Percentiles rank a stretch among this genome's conserved stretches.
phyloP scores from a whole-genome alignment of 2,113 vertebrate genomes.

The Siphamia tubifer region DNA sequence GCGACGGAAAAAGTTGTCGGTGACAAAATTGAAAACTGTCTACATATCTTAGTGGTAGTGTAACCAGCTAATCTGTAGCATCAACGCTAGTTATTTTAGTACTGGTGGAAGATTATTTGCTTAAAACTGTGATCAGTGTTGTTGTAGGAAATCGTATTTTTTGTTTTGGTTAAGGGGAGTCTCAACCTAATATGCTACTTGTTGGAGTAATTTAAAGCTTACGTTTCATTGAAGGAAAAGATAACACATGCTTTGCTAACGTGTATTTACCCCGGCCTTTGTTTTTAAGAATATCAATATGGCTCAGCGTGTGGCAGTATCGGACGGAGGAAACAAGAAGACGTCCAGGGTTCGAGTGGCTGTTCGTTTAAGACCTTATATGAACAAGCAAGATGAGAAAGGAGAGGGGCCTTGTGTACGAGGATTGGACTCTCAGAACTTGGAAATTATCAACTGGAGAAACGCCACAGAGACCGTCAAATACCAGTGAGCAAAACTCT shows the following conservation, averaged over 20 bases:
- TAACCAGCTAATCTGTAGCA: too few relatives aligned
- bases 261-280: background rate
- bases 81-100: too few relatives aligned
- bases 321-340: slow-evolving; percentile 62
- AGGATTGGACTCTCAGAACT: slow-evolving; percentile 81
- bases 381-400: slow-evolving; percentile 71
- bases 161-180: background rate
- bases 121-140: too few relatives aligned
- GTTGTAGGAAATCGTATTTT: too few relatives aligned
- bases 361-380: slow-evolving; percentile 85
- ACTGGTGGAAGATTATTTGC: too few relatives aligned
- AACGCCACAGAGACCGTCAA: slow-evolving; percentile 87
- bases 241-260: background rate
- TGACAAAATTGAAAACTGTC: too few relatives aligned
- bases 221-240: background rate
- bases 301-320: slow-evolving; percentile 71
- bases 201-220: rapidly evolving
- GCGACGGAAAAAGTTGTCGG: background rate
- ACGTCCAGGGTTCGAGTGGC: slow-evolving; percentile 82
- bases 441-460: slow-evolving; percentile 89
- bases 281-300: slow-evolving; percentile 39
- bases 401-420: slow-evolving; percentile 80
- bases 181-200: rapidly evolving
- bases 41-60: too few relatives aligned
- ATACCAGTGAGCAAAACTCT: slow-evolving; percentile 82